A percentile compares a stretch with the other conserved stretches of the same genome.
Evolutionary conservation across 2,113 vertebrate species (phyloP).

Genomic region (Onychostoma macrolepis): DNA sequence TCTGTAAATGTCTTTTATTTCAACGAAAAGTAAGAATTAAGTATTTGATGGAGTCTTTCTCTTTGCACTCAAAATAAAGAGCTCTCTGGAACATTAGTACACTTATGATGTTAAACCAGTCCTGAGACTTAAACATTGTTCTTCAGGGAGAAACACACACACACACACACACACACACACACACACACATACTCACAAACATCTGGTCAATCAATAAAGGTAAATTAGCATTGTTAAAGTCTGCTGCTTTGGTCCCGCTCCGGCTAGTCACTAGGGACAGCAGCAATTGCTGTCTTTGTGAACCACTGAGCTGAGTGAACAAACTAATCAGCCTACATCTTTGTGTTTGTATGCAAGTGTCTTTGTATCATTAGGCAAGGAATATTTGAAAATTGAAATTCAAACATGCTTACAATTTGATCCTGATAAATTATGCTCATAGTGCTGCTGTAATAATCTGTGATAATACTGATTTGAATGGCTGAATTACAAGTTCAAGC

Average conservation of each 20-base stretch:
- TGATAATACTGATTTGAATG: too few species aligned
- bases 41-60: not conserved
- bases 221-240: conserved; percentile 54
- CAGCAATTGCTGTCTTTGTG: conserved; percentile 38
- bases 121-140: not conserved
- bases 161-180: too few species aligned
- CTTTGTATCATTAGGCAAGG: not conserved
- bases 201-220: conserved; percentile 50
- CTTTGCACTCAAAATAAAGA: not conserved
- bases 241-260: conserved; percentile 51
- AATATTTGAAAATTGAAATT: not conserved
- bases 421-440: not conserved
- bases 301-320: conserved; percentile 43
- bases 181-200: not conserved
- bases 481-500: too few species aligned
- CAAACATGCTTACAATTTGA: not conserved
- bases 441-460: not conserved
- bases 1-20: too few species aligned
- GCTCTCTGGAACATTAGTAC: not conserved
- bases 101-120: not conserved
- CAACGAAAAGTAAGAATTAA: not conserved
- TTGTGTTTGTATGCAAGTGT: not conserved
- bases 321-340: not conserved
- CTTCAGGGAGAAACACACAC: not conserved
- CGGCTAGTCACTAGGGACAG: conserved; percentile 21